Evolutionary conservation across 2,888 invertebrate genomes (phyloP).

Genomic region (Drosophila tripunctata): DNA sequence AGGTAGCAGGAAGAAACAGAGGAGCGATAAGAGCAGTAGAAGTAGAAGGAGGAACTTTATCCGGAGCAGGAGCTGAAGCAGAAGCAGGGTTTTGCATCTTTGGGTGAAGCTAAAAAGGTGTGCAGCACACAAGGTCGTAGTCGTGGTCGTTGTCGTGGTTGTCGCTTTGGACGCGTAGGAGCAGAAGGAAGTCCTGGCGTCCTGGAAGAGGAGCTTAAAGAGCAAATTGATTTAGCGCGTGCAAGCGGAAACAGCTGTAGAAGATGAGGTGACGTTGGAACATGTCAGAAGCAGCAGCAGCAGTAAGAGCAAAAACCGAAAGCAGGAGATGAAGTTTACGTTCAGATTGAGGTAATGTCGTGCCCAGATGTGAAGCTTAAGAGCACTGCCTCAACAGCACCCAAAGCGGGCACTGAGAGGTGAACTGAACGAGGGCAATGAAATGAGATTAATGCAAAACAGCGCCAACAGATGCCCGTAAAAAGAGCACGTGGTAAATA

Average conservation of each 20-base stretch:
- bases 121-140: constrained; percentile 26
- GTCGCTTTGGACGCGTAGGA: background rate
- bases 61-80: background rate
- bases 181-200: constrained; percentile 22
- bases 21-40: background rate
- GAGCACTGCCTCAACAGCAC: no score
- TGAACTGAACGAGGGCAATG: constrained; percentile 55
- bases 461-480: constrained; percentile 53
- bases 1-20: background rate
- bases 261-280: constrained; percentile 16
- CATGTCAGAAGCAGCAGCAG: background rate
- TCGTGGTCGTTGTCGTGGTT: background rate
- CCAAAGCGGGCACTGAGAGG: constrained; percentile 6
- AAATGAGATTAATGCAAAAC: constrained; percentile 79
- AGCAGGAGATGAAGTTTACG: constrained; percentile 12
- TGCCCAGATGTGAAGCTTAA: constrained; percentile 53
- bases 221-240: constrained; percentile 81
- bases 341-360: constrained; percentile 5
- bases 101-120: constrained; percentile 59
- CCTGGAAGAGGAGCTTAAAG: constrained; percentile 53
- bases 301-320: background rate
- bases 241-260: constrained; percentile 71
- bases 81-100: constrained; percentile 10
- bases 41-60: background rate
- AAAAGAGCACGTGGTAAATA: constrained; percentile 68